Conservation (phyloP, 2,888 invertebrate genomes). For the Onthophagus sagittarius region DNA sequence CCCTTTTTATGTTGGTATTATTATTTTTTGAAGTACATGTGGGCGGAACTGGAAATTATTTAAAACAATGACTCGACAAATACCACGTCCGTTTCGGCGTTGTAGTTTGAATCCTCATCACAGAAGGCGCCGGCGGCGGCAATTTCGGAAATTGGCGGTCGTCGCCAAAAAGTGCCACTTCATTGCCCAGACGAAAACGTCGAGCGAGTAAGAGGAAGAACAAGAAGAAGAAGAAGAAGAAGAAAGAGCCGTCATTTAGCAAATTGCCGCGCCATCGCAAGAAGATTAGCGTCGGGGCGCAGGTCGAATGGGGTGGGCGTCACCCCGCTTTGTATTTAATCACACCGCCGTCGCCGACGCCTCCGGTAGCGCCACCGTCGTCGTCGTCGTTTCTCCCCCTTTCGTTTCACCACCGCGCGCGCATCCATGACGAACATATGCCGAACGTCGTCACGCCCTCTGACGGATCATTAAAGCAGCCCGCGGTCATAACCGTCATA, state of each 20-base stretch:
- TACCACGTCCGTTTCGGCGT: neutral
- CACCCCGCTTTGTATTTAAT: slow-evolving; percentile 13
- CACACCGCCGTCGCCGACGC: neutral
- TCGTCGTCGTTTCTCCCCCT: no score
- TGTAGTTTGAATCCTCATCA: neutral
- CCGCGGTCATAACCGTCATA: neutral
- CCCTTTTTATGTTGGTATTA: no score
- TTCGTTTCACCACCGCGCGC: no score
- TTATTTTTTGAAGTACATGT: neutral
- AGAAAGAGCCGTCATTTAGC: neutral
- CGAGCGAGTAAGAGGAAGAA: neutral
- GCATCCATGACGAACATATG: neutral
- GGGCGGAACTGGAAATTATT: neutral
- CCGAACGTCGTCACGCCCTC: neutral
- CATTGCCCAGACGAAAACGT: neutral
- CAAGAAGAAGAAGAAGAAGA: neutral
- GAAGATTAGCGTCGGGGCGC: neutral
- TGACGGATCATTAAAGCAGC: neutral
- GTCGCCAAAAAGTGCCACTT: neutral
- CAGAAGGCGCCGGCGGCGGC: neutral
- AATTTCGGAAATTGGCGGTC: neutral
- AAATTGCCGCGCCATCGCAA: slow-evolving; percentile 1
- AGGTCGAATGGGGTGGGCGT: slow-evolving; percentile 9
- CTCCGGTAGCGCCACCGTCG: neutral
- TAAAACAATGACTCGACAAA: neutral